These are phyloP conservation scores for Pangasius macronema DNA, from an alignment of 2,797 vertebrate species.

Conservation along the genomic window DNA sequence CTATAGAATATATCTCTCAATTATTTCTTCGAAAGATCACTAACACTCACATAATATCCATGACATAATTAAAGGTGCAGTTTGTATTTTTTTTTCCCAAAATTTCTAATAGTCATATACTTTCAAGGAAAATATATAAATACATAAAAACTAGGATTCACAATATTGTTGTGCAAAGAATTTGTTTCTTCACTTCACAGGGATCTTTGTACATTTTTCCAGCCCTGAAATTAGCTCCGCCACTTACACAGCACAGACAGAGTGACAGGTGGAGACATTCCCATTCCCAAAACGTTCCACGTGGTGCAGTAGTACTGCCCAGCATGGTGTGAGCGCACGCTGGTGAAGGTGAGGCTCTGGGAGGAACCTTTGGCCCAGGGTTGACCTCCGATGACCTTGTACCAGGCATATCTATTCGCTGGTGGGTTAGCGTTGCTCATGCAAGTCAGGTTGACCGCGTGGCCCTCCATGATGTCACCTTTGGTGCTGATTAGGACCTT, in stretches of 20 bases:
- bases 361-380: conserved; percentile 65
- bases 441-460: conserved; percentile 72
- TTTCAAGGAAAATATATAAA: neutral
- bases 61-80: neutral
- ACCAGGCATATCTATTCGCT: conserved; percentile 71
- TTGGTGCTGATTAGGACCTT: conserved; percentile 66
- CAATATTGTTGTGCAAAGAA: too few species aligned
- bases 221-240: conserved; percentile 9
- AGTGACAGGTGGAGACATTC: conserved; percentile 64
- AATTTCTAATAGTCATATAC: neutral
- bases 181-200: neutral
- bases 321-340: conserved; percentile 66
- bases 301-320: conserved; percentile 78
- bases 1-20: neutral
- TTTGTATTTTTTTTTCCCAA: neutral
- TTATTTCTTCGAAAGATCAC: neutral
- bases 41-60: neutral
- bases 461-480: conserved; percentile 75
- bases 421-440: conserved; percentile 71
- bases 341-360: conserved; percentile 71
- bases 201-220: neutral
- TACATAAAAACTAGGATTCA: neutral
- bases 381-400: conserved; percentile 67
- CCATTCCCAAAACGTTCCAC: conserved; percentile 71
- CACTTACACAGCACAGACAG: conserved; percentile 78